Percentiles rank a stretch among this genome's conserved stretches.
These are phyloP conservation scores for Rhinogobius similis DNA, from an alignment of 2,113 vertebrate species.

Conservation along the genomic window DNA sequence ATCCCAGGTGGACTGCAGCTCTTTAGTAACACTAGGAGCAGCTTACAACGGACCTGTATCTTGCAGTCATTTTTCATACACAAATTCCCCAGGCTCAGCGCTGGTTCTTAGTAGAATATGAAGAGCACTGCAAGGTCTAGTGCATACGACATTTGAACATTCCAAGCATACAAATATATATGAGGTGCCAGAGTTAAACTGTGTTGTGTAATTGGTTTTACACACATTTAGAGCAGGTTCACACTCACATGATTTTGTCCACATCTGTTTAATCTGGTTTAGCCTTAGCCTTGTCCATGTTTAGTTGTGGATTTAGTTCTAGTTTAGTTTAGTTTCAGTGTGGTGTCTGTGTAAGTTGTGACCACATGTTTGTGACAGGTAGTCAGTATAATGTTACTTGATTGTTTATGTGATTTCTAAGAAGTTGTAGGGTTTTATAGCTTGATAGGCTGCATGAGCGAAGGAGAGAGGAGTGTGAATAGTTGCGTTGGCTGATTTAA, in stretches of 20 bases:
- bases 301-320: too few relatives aligned
- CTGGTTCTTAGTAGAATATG: background rate
- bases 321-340: too few relatives aligned
- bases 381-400: constrained; percentile 5
- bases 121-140: background rate
- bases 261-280: too few relatives aligned
- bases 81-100: background rate
- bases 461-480: background rate
- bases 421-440: background rate
- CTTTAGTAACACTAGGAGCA: constrained; percentile 3
- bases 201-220: constrained; percentile 25
- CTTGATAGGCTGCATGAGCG: background rate
- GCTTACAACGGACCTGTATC: background rate
- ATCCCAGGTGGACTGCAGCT: background rate
- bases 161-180: constrained; percentile 15
- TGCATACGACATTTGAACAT: background rate
- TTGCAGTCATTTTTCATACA: constrained; percentile 11
- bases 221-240: constrained; percentile 33
- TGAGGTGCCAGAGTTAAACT: constrained; percentile 14
- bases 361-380: constrained; percentile 4
- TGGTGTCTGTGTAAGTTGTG: too few relatives aligned
- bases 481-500: background rate
- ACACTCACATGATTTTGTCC: background rate
- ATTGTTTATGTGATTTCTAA: background rate
- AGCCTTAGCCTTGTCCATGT: too few relatives aligned